Percentiles rank a stretch among this genome's conserved stretches.
Evolutionary conservation across 2,797 vertebrate genomes (phyloP).

Genomic region (Florisuga fusca): DNA sequence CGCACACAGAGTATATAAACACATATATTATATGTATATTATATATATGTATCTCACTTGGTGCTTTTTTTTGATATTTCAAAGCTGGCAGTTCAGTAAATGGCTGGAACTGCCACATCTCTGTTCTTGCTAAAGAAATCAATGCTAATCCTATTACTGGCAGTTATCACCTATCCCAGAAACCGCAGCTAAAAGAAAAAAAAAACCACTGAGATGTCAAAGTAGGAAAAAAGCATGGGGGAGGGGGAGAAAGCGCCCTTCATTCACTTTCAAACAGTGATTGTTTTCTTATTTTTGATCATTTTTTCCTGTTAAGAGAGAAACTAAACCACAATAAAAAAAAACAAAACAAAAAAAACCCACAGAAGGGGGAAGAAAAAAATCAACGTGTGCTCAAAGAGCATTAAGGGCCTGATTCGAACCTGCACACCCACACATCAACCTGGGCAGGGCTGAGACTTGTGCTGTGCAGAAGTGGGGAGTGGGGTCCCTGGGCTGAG

Average conservation of each 20-base stretch:
- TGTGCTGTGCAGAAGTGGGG: accelerated
- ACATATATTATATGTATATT: conserved; percentile 14
- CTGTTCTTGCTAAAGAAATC: conserved; percentile 99
- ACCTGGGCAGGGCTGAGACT: accelerated
- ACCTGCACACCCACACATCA: background rate
- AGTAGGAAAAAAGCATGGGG: conserved; percentile 87
- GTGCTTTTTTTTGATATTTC: conserved; percentile 98
- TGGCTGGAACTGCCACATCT: conserved; percentile 99
- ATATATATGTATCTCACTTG: too few species aligned
- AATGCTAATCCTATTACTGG: conserved; percentile 99
- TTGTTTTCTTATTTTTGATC: conserved; percentile 91
- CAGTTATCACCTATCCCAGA: conserved; percentile 99
- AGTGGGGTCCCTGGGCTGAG: accelerated
- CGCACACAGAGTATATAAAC: conserved; percentile 1
- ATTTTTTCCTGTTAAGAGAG: conserved; percentile 91
- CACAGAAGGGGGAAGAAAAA: background rate
- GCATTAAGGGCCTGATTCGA: conserved; percentile 57
- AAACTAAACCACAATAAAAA: conserved; percentile 63
- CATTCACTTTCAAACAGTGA: conserved; percentile 97
- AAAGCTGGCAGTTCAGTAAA: conserved; percentile 99
- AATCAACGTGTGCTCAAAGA: conserved; percentile 24
- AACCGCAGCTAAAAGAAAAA: conserved; percentile 91
- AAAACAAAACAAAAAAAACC: background rate
- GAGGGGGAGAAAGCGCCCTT: conserved; percentile 83
- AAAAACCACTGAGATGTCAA: conserved; percentile 97